These are phyloP conservation scores for Chloebia gouldiae DNA, from an alignment of 2,113 vertebrate genomes.

Conservation along the genomic window DNA sequence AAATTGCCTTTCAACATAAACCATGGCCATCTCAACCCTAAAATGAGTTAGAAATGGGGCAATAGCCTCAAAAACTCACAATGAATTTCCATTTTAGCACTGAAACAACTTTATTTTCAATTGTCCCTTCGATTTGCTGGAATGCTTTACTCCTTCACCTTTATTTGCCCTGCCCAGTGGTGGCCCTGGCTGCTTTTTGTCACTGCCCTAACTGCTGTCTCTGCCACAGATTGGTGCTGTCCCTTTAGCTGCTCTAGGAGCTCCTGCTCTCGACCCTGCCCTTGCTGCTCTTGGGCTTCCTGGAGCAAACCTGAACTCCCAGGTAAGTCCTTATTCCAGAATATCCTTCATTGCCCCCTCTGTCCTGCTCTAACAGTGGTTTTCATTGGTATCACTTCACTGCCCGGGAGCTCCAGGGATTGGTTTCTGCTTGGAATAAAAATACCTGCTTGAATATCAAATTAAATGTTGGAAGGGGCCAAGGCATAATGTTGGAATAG, in stretches of 20 bases:
- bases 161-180: background rate
- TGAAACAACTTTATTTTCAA: background rate
- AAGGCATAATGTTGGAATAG: background rate
- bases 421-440: background rate
- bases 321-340: conserved; percentile 70
- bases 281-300: conserved; percentile 94
- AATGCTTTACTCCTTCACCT: background rate
- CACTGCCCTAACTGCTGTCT: background rate
- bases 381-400: background rate
- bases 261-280: conserved; percentile 88
- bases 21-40: background rate
- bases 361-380: background rate
- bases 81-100: background rate
- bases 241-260: conserved; percentile 89
- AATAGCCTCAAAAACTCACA: rapidly evolving
- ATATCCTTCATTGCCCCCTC: background rate
- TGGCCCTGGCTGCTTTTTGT: rapidly evolving
- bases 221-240: conserved; percentile 89
- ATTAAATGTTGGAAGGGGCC: background rate
- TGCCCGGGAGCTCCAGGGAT: background rate
- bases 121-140: background rate
- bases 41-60: rapidly evolving
- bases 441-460: background rate
- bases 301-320: conserved; percentile 91
- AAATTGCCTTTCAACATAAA: background rate